These are phyloP conservation scores for Aphis gossypii DNA, from an alignment of 1,140 invertebrate species.

Conservation along the genomic window DNA sequence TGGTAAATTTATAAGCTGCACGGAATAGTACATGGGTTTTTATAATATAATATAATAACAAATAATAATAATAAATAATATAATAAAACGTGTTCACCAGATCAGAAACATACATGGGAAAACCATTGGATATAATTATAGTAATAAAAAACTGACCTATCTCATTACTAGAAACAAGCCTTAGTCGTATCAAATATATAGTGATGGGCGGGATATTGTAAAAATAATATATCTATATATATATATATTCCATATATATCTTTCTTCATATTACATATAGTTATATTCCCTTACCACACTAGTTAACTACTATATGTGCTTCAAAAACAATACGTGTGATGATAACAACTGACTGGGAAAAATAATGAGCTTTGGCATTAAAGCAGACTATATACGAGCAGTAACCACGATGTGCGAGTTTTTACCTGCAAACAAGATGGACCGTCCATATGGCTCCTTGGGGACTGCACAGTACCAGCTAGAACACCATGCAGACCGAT, in stretches of 20 bases:
- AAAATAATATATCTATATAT: neutral
- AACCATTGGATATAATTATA: slow-evolving; percentile 1
- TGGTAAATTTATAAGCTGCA: neutral
- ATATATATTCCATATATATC: slow-evolving; percentile 7
- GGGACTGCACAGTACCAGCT: slow-evolving; percentile 10
- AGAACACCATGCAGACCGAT: slow-evolving; percentile 11
- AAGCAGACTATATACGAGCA: slow-evolving; percentile 28
- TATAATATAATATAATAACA: neutral
- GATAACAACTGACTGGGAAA: slow-evolving; percentile 33
- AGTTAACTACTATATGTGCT: neutral
- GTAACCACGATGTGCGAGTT: slow-evolving; percentile 23
- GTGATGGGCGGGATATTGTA: neutral
- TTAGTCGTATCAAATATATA: neutral
- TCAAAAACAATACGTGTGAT: slow-evolving; percentile 29
- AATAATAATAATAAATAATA: neutral
- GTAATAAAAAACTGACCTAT: slow-evolving; percentile 39
- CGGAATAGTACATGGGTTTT: neutral
- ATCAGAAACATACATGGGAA: neutral
- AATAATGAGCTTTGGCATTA: slow-evolving; percentile 52
- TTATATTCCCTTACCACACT: neutral
- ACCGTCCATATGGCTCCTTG: slow-evolving; percentile 46
- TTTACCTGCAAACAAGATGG: slow-evolving; percentile 52
- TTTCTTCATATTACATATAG: neutral
- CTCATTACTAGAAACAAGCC: neutral
- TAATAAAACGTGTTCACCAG: neutral